These are phyloP conservation scores for Tragelaphus strepsiceros DNA, from an alignment of 2,113 vertebrate genomes.

Conservation along the genomic window DNA sequence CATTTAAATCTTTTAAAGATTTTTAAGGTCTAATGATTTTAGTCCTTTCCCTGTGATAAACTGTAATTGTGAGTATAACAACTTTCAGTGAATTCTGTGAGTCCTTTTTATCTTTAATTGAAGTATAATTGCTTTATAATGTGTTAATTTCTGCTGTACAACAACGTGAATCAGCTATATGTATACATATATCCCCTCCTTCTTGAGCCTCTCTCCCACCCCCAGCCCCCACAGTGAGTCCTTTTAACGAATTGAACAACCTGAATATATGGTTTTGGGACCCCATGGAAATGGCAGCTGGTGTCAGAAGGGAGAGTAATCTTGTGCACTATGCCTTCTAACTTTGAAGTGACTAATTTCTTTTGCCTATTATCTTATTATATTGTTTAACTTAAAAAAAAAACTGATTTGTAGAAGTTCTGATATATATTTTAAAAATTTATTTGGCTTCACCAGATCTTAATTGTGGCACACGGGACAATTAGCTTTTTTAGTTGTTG, in stretches of 20 bases:
- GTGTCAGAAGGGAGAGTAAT: not conserved
- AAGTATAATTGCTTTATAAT: not conserved
- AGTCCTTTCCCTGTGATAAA: not conserved
- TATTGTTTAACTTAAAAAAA: not conserved
- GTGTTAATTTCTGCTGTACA: not conserved
- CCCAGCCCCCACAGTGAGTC: not conserved
- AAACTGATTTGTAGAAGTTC: not conserved
- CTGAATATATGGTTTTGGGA: not conserved
- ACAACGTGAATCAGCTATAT: not conserved
- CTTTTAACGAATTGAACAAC: not conserved
- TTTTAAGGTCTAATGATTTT: not conserved
- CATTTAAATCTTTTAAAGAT: not conserved
- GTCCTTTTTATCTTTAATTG: not conserved
- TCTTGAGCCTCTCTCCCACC: not conserved
- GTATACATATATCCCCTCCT: not conserved
- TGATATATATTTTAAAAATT: too few relatives aligned
- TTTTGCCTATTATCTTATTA: not conserved
- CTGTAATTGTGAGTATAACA: not conserved
- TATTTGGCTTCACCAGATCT: too few relatives aligned
- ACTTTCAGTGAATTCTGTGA: not conserved
- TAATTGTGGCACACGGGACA: too few relatives aligned
- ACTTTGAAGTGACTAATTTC: not conserved
- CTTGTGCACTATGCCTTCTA: not conserved
- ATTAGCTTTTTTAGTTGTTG: too few relatives aligned
- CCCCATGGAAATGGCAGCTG: too few relatives aligned